Conservation (phyloP, 2,113 vertebrate genomes). For the Caracal caracal region DNA sequence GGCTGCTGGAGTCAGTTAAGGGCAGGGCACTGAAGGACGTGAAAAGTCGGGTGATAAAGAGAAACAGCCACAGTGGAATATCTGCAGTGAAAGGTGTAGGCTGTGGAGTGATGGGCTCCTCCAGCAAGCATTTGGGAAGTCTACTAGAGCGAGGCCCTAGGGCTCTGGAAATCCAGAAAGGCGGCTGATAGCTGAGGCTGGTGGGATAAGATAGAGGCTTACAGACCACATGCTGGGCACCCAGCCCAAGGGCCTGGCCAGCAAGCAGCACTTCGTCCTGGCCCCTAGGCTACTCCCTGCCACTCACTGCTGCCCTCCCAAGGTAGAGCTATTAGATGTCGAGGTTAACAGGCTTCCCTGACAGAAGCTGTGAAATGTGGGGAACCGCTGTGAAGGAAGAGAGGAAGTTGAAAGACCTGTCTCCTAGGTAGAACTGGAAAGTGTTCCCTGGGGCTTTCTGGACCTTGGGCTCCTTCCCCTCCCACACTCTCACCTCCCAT, state of each 20-base stretch:
- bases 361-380: slow-evolving; percentile 76
- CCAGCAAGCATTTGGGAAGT: not conserved
- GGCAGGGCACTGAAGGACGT: not conserved
- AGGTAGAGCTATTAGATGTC: slow-evolving; percentile 55
- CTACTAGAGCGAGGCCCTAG: not conserved
- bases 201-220: not conserved
- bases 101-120: not conserved
- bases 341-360: slow-evolving; percentile 64
- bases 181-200: not conserved
- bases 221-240: not conserved
- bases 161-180: not conserved
- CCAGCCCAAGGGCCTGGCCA: accelerated
- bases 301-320: not conserved
- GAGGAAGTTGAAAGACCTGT: slow-evolving; percentile 70
- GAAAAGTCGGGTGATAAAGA: not conserved
- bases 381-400: slow-evolving; percentile 52
- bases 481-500: not conserved
- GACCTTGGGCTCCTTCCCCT: not conserved
- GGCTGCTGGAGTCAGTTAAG: not conserved
- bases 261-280: not conserved
- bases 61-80: not conserved
- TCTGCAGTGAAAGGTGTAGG: not conserved
- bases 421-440: slow-evolving; percentile 1
- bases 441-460: slow-evolving; percentile 33
- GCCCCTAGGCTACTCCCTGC: not conserved